These are phyloP conservation scores for Callosobruchus maculatus DNA, from an alignment of 2,888 invertebrate species.

Conservation along the genomic window DNA sequence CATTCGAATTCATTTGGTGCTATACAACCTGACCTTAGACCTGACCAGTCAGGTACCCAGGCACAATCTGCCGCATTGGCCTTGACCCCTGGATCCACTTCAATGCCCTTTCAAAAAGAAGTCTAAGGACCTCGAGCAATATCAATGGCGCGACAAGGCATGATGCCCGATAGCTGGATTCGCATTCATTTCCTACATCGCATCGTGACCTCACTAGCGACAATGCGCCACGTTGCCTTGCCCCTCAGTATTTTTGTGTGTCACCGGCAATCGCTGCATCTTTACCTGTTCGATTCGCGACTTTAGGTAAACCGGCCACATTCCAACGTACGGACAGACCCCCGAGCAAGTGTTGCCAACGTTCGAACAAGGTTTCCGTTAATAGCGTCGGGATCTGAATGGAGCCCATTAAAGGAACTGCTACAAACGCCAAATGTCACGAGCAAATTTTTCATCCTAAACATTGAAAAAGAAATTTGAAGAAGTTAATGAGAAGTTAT, in stretches of 20 bases:
- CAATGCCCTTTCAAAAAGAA: background rate
- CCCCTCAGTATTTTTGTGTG: conserved; percentile 25
- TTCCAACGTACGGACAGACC: conserved; percentile 29
- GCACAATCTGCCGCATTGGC: no score
- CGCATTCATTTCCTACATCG: conserved; percentile 15
- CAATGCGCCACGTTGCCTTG: conserved; percentile 13
- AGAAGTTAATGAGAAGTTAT: no score
- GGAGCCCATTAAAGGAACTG: conserved; percentile 13
- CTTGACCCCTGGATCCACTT: background rate
- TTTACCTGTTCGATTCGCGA: conserved; percentile 33
- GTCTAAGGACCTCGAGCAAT: conserved; percentile 4
- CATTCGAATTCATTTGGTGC: no score
- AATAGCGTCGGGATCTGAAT: background rate
- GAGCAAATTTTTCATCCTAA: no score
- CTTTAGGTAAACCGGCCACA: conserved; percentile 35
- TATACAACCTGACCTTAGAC: no score
- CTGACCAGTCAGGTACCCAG: no score
- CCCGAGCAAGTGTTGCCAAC: background rate
- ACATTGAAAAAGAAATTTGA: no score
- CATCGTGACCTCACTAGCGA: conserved; percentile 20
- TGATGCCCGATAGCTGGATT: background rate
- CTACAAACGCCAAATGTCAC: no score
- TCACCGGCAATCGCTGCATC: conserved; percentile 28
- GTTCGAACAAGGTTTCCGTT: background rate
- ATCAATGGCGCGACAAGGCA: conserved; percentile 17